These are phyloP conservation scores for Amblyraja radiata DNA, from an alignment of 2,797 vertebrate genomes.

Conservation along the genomic window DNA sequence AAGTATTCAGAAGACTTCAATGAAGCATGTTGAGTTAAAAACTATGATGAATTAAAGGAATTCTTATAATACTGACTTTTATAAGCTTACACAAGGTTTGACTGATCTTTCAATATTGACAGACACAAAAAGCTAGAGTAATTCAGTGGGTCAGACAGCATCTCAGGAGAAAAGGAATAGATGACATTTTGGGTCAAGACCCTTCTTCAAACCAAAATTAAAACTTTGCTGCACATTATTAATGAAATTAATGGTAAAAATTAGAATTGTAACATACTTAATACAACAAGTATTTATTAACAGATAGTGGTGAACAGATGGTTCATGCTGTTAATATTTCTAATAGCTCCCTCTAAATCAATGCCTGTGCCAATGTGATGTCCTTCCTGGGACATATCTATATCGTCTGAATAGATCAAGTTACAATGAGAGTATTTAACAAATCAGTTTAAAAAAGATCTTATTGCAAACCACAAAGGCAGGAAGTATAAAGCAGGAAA, in stretches of 20 bases:
- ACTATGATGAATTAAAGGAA: neutral
- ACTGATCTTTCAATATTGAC: neutral
- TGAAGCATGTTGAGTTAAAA: neutral
- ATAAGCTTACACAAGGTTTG: neutral
- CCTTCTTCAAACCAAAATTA: neutral
- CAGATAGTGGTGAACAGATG: neutral
- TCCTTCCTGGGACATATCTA: neutral
- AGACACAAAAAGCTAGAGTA: no score
- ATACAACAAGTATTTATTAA: neutral
- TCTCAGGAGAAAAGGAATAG: no score
- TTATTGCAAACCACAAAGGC: neutral
- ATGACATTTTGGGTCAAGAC: no score
- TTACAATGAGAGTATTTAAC: neutral
- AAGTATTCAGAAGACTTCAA: neutral
- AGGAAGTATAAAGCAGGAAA: neutral
- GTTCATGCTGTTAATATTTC: neutral
- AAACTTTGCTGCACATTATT: neutral
- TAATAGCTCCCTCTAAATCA: neutral
- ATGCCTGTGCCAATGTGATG: neutral
- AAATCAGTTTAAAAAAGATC: neutral
- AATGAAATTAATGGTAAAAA: no score
- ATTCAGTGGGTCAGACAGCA: no score
- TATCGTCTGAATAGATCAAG: neutral
- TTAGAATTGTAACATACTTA: neutral
- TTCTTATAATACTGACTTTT: neutral